phyloP scores from a whole-genome alignment of 2,797 vertebrate species.

The Girardinus metallicus region DNA sequence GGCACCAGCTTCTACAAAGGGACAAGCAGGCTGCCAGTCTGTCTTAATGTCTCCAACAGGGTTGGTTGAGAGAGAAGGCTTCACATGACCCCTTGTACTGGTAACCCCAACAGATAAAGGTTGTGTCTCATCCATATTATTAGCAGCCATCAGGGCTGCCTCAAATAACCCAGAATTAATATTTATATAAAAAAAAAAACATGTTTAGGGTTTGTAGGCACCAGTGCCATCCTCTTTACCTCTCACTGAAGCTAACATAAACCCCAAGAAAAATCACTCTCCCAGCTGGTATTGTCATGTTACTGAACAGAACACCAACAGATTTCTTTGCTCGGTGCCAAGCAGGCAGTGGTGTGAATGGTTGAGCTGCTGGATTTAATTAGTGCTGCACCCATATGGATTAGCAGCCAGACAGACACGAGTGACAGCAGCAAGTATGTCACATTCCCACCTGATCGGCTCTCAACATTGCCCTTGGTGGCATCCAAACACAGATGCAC shows the following conservation, averaged over 20 bases:
- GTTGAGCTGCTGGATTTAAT: constrained; percentile 77
- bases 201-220: constrained; percentile 13
- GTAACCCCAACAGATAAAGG: constrained; percentile 50
- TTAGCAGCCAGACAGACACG: constrained; percentile 62
- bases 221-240: constrained; percentile 19
- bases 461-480: constrained; percentile 67
- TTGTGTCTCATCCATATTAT: constrained; percentile 32
- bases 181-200: constrained; percentile 8
- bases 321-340: constrained; percentile 64
- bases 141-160: constrained; percentile 30
- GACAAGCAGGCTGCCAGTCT: constrained; percentile 38
- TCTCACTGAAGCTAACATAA: constrained; percentile 13
- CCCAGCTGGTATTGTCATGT: constrained; percentile 65
- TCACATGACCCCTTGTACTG: constrained; percentile 36
- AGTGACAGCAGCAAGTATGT: constrained; percentile 60
- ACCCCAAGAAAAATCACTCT: constrained; percentile 30
- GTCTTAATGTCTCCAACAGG: constrained; percentile 36
- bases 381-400: constrained; percentile 76
- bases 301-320: constrained; percentile 66
- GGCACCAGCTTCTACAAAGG: constrained; percentile 46
- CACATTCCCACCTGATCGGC: constrained; percentile 70
- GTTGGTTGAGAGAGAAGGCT: constrained; percentile 29
- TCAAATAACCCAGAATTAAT: constrained; percentile 28
- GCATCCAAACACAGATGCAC: constrained; percentile 60
- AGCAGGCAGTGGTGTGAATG: constrained; percentile 73